phyloP scores from a whole-genome alignment of 2,888 invertebrate genomes.

The Drosophila limbata region DNA sequence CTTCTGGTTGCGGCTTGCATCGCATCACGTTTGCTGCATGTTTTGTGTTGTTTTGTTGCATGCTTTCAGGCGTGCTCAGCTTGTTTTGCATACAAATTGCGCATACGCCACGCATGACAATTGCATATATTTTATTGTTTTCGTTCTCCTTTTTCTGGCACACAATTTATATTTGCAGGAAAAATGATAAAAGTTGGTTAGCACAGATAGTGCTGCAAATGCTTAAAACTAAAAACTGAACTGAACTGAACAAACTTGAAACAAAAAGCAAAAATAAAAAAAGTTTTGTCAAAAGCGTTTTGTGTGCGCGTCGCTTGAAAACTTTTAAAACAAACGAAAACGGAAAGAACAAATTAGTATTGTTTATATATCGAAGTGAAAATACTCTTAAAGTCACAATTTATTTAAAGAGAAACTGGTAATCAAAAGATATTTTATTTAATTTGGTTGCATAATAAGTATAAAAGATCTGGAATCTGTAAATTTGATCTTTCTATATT shows the following conservation, averaged over 20 bases:
- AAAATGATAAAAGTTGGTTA: slow-evolving; percentile 39
- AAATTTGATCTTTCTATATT: no score
- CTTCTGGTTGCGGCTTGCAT: slow-evolving; percentile 28
- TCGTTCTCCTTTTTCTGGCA: slow-evolving; percentile 3
- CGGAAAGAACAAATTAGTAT: not conserved
- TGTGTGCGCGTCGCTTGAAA: slow-evolving; percentile 19
- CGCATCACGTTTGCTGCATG: slow-evolving; percentile 39
- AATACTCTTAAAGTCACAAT: slow-evolving; percentile 1
- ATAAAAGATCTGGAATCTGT: no score
- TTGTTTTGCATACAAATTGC: slow-evolving; percentile 59
- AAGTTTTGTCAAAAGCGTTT: slow-evolving; percentile 29
- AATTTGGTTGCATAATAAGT: no score
- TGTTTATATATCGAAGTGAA: not conserved
- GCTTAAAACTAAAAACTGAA: slow-evolving; percentile 13
- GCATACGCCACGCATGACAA: slow-evolving; percentile 74
- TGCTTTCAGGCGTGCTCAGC: slow-evolving; percentile 51
- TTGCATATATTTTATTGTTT: slow-evolving; percentile 26
- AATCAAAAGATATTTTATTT: not conserved
- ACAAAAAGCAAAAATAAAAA: slow-evolving; percentile 1
- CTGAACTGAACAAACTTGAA: slow-evolving; percentile 14
- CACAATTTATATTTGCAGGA: slow-evolving; percentile 10
- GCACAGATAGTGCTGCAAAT: slow-evolving; percentile 23
- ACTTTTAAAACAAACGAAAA: slow-evolving; percentile 26
- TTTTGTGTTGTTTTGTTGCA: slow-evolving; percentile 44
- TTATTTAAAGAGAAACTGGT: no score